These are phyloP conservation scores for Tinamus guttatus DNA, from an alignment of 2,113 vertebrate species.

Conservation along the genomic window DNA sequence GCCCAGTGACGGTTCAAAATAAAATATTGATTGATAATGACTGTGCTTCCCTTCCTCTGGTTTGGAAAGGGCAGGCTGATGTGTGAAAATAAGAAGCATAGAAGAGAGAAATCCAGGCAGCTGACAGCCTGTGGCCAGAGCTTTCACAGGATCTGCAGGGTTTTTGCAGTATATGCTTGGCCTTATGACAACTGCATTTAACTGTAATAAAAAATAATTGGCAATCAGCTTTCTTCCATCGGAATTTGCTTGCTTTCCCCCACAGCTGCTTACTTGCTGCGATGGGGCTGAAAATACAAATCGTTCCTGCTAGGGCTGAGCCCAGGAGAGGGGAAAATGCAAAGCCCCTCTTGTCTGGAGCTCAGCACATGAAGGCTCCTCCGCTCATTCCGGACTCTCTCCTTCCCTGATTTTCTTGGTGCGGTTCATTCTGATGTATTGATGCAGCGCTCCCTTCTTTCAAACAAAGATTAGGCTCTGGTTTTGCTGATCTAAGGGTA, in stretches of 20 bases:
- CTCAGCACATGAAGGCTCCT: fast-evolving
- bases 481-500: neutral
- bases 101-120: neutral
- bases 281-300: neutral
- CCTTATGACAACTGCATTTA: neutral
- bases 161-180: neutral
- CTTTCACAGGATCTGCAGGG: neutral
- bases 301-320: neutral
- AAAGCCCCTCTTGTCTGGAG: neutral
- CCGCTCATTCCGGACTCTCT: neutral
- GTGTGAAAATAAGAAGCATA: neutral
- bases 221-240: neutral
- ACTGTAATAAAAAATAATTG: neutral
- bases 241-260: neutral
- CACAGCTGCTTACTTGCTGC: neutral
- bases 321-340: neutral
- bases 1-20: slow-evolving; percentile 15
- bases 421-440: neutral
- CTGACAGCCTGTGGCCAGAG: neutral
- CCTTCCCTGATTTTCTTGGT: neutral
- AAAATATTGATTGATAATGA: slow-evolving; percentile 46
- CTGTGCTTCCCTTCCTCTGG: neutral
- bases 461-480: neutral
- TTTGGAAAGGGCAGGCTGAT: neutral
- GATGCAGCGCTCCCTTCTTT: neutral